Evolutionary conservation across 2,797 vertebrate species (phyloP), one percentile per base, ranked within the genome.

Genomic region (Schizopygopsis malacanthus): DNA sequence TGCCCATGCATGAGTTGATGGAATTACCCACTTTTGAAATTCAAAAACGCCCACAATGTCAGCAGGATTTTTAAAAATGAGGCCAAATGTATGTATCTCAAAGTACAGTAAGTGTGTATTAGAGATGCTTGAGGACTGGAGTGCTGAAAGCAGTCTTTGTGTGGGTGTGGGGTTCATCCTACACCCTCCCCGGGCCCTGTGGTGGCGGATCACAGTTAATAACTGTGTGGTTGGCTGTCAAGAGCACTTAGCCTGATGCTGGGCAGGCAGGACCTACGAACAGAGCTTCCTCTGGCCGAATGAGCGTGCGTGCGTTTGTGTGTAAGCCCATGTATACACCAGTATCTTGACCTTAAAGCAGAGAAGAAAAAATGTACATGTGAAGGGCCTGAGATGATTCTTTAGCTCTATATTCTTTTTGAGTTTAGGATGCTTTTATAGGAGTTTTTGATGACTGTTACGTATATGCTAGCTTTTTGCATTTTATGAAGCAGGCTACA

Each of bases 191-290:
- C 94, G 85, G 93, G 94, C 94, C 93, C 93, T 90, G 95, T 92
- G 95, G 94, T 95, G 95, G 96, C 92, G 92, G 96, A 96, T 97
- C 96, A 95, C 94, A 94, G 97, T 95, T 96, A 97, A 97, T 96
- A 97, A 97, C 95, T 95, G 95, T 96, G 96, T 78, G 94, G 96
- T 95, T 91, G 95, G 95, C 96, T 97, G 96, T 96, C 97, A 97
- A 80, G 92, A 96, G 93, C 95, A 96, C 95, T 98, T 97, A 96
- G 95, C 90, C 93, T 97, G 96, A 98, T 43, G 93, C 92, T 97
- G 94, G 97, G 95, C 97, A 97, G 93, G 90, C 92, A 71, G 87
- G 89, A 87, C 91, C 91, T 77, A 73, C 75, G 76, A 90, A 93
- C 93, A 92, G 90, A 88, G 89, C 89, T 91, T 90, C 90, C 91